These are phyloP conservation scores for Caradrina clavipalpis DNA, from an alignment of 2,888 invertebrate genomes.

Conservation along the genomic window DNA sequence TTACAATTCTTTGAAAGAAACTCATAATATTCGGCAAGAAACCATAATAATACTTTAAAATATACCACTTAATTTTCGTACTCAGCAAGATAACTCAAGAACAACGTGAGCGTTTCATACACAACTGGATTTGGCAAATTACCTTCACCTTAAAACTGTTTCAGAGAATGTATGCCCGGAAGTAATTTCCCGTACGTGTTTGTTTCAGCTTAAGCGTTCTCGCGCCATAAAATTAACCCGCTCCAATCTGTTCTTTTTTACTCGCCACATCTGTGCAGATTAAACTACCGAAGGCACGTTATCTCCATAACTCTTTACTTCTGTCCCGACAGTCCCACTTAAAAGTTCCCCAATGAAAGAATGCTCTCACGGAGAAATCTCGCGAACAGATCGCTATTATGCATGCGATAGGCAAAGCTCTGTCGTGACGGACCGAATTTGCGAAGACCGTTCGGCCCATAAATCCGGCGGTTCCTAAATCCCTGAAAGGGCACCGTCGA, in stretches of 20 bases:
- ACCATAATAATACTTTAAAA: conserved; percentile 22
- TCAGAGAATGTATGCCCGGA: conserved; percentile 78
- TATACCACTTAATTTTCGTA: conserved; percentile 48
- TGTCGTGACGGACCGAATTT: conserved; percentile 84
- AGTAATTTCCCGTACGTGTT: conserved; percentile 83
- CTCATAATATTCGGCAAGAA: not conserved
- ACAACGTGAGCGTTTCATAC: conserved; percentile 71
- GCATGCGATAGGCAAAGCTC: conserved; percentile 79
- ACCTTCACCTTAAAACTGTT: conserved; percentile 79
- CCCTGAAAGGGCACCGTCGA: conserved; percentile 86
- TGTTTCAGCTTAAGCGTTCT: conserved; percentile 80
- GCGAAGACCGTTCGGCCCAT: conserved; percentile 81
- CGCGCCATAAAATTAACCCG: conserved; percentile 80
- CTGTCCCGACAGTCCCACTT: conserved; percentile 67
- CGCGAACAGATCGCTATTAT: conserved; percentile 74
- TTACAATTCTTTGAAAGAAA: not conserved
- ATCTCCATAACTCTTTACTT: conserved; percentile 78
- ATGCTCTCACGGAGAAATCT: conserved; percentile 68
- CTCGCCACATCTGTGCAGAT: conserved; percentile 73
- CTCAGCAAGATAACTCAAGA: conserved; percentile 54
- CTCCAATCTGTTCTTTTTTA: conserved; percentile 77
- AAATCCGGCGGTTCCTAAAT: conserved; percentile 86
- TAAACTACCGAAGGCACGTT: conserved; percentile 74
- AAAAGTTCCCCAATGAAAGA: conserved; percentile 73
- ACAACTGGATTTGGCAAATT: conserved; percentile 80